Base-by-base conservation (phyloP, 2,888 invertebrate species). In the Drosophila lutescens region DNA sequence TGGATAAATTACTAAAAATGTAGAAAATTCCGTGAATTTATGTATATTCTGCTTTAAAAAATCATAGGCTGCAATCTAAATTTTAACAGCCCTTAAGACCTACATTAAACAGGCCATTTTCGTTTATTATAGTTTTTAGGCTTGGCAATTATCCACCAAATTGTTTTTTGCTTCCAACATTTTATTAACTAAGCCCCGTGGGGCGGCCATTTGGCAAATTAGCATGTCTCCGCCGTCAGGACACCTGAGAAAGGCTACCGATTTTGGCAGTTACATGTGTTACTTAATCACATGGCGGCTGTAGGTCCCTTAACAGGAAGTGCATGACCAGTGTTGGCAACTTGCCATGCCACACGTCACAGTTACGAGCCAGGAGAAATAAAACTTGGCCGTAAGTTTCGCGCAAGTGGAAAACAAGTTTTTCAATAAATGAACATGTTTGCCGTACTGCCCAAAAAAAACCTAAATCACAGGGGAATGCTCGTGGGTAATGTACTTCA, bases 301-400 rank as follows among this genome's bases (percentile, higher is more conserved):
- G 47, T n/a, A 66, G 32, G 49, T 65, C 61, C 40, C 55, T 58
- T 49, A 50, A 55, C 62, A 57, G 71, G 85, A 84, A 73, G 47
- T 86, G 87, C 87, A 84, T 76, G 81, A 59, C 87, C 74, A 58
- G 38, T 32, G 56, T 40, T 61, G 36, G 62, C 68, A 57, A 51
- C 55, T 51, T 62, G 50, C 53, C 80, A 63, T 80, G 81, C 78
- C 55, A 53, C 78, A 75, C 69, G 71, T 58, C 54, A 66, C 46
- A 51, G 32, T 65, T 68, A 57, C 65, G 66, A 17, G 38, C 26
- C 12, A 13, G 26, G 10, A 13, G 30, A 38, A 47, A 71, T 54
- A 68, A 66, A 66, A 66, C 61, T 54, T 47, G 38, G 46, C 32
- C 40, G 8, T 32, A 32, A 32, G 20, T 20, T 23, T 10, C 15